phyloP scores from a whole-genome alignment of 2,797 vertebrate species.

The Pangasius krempfi region DNA sequence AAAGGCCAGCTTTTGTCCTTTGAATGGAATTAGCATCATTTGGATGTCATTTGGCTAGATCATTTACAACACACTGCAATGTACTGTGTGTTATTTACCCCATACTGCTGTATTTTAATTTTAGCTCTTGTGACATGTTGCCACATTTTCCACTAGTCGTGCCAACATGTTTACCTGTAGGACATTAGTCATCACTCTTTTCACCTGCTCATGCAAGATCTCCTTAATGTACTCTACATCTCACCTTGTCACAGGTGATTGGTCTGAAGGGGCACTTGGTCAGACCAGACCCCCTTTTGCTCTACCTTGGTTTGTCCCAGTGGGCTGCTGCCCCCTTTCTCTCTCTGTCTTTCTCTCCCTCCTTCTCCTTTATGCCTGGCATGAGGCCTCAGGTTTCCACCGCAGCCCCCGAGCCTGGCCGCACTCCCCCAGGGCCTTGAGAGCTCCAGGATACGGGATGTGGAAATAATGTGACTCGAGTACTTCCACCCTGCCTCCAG shows the following conservation, averaged over 20 bases:
- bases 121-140: background rate
- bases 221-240: background rate
- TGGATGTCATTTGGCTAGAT: constrained; percentile 21
- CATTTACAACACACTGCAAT: constrained; percentile 46
- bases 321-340: constrained; percentile 42
- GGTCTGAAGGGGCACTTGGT: constrained; percentile 5
- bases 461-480: constrained; percentile 78
- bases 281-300: constrained; percentile 20
- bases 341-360: constrained; percentile 49
- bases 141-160: background rate
- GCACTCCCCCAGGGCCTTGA: constrained; percentile 64
- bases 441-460: constrained; percentile 76
- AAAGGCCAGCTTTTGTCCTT: background rate
- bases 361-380: constrained; percentile 64
- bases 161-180: background rate
- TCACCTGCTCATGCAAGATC: constrained; percentile 11
- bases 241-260: constrained; percentile 1
- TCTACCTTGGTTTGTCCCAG: constrained; percentile 40
- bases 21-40: background rate
- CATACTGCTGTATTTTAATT: constrained; percentile 26
- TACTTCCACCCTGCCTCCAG: constrained; percentile 82
- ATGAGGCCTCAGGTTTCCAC: constrained; percentile 77
- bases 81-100: constrained; percentile 40
- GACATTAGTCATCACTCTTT: background rate
- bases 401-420: constrained; percentile 72